phyloP scores from a whole-genome alignment of 2,797 vertebrate genomes.

The Hydrophis major region DNA sequence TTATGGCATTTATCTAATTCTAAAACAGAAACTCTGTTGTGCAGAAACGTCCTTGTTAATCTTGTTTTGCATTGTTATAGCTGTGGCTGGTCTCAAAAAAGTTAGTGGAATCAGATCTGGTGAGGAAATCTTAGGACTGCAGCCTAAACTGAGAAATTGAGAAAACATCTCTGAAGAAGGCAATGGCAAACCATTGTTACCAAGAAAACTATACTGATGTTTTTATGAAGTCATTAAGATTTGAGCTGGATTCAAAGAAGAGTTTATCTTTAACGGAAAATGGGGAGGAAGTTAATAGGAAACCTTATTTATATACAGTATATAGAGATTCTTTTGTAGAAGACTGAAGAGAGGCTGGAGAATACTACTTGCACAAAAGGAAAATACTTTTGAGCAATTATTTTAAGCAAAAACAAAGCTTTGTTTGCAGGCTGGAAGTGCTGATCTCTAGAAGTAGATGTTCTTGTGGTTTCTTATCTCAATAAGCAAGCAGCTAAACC shows the following conservation, averaged over 20 bases:
- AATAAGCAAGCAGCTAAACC: not conserved
- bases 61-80: not conserved
- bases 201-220: not conserved
- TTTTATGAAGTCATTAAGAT: not conserved
- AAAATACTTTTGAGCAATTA: not conserved
- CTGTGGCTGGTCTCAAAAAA: not conserved
- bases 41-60: not conserved
- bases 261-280: not conserved
- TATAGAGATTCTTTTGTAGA: not conserved
- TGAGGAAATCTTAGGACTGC: not conserved
- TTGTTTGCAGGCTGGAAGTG: not conserved
- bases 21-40: not conserved
- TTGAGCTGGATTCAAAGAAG: not conserved
- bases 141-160: not conserved
- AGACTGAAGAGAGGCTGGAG: not conserved
- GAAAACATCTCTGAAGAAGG: not conserved
- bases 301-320: not conserved
- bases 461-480: not conserved
- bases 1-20: not conserved
- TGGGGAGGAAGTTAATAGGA: constrained; percentile 4
- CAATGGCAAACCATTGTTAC: not conserved
- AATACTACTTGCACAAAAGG: not conserved
- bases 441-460: not conserved
- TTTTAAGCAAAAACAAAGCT: constrained; percentile 4
- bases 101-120: not conserved